Conservation (phyloP, 92 coral and sea anemone genomes). For the Phenganax stokvisi region DNA sequence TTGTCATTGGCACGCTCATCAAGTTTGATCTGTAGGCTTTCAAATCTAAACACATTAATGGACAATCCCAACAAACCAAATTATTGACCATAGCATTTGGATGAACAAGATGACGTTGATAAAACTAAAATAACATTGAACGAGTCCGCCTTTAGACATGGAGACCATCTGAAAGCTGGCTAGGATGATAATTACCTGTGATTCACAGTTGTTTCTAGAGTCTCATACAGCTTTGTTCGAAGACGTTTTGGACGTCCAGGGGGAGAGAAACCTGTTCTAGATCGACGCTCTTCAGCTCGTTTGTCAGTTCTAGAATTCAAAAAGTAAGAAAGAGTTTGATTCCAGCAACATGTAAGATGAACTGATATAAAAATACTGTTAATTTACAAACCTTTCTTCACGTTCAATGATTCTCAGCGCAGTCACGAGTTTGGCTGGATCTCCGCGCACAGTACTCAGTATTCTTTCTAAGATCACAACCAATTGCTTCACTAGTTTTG, state of each 20-base stretch:
- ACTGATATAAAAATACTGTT: background rate
- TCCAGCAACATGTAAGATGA: background rate
- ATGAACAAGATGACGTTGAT: too few species aligned
- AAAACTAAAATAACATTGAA: too few species aligned
- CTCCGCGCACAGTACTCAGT: conserved; percentile 89
- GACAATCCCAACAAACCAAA: too few species aligned
- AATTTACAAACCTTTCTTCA: conserved; percentile 69
- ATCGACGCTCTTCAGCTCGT: conserved; percentile 60
- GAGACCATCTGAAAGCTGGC: background rate
- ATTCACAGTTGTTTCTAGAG: conserved; percentile 60
- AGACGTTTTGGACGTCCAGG: conserved; percentile 87
- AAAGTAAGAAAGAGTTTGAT: background rate
- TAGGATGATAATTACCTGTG: conserved; percentile 48
- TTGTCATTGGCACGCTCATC: conserved; percentile 72
- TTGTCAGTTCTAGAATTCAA: conserved; percentile 64
- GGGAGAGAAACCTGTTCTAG: conserved; percentile 59
- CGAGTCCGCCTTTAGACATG: too few species aligned
- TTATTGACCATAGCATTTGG: too few species aligned
- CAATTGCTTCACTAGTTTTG: conserved; percentile 72
- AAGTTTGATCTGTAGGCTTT: conserved; percentile 88
- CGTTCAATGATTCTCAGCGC: conserved; percentile 88
- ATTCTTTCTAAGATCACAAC: conserved; percentile 86
- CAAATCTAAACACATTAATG: conserved; percentile 52
- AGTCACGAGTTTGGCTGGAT: conserved; percentile 95
- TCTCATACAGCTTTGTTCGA: conserved; percentile 60